phyloP scores from a whole-genome alignment of 2,888 invertebrate species.

The Autographa pulchrina region DNA sequence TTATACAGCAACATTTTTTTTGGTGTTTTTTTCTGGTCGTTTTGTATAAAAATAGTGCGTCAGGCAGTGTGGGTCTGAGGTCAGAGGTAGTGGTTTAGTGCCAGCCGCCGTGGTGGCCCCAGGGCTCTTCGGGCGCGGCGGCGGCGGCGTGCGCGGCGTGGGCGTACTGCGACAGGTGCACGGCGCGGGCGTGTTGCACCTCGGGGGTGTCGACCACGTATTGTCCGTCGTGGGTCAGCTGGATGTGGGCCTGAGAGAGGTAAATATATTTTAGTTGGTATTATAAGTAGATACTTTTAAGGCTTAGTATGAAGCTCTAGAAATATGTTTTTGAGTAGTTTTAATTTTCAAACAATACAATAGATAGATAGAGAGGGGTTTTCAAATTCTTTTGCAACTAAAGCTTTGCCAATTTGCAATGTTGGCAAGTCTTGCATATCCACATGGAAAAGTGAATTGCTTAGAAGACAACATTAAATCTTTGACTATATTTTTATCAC shows the following conservation, averaged over 20 bases:
- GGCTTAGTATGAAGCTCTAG: too few species aligned
- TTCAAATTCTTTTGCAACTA: too few species aligned
- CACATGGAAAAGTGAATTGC: too few species aligned
- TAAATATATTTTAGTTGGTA: background rate
- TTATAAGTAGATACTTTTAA: too few species aligned
- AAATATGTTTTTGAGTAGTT: too few species aligned
- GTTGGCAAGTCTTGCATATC: too few species aligned
- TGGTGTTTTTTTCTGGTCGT: conserved; percentile 78
- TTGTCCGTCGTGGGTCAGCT: conserved; percentile 87
- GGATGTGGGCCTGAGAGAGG: conserved; percentile 80
- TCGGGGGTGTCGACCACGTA: conserved; percentile 87
- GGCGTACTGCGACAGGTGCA: conserved; percentile 83
- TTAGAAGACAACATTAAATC: too few species aligned
- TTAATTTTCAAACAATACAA: too few species aligned
- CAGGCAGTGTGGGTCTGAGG: conserved; percentile 74
- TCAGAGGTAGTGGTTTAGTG: conserved; percentile 80
- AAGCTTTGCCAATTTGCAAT: too few species aligned
- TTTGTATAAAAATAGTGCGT: conserved; percentile 82
- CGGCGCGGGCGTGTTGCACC: conserved; percentile 85
- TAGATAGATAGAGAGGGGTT: too few species aligned
- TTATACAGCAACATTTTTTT: conserved; percentile 82
- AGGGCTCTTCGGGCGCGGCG: conserved; percentile 83
- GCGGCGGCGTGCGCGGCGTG: conserved; percentile 85
- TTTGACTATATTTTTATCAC: too few species aligned
- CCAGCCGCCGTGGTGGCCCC: conserved; percentile 81